Conservation (phyloP, 2,888 invertebrate species). For the Plebejus argus region DNA sequence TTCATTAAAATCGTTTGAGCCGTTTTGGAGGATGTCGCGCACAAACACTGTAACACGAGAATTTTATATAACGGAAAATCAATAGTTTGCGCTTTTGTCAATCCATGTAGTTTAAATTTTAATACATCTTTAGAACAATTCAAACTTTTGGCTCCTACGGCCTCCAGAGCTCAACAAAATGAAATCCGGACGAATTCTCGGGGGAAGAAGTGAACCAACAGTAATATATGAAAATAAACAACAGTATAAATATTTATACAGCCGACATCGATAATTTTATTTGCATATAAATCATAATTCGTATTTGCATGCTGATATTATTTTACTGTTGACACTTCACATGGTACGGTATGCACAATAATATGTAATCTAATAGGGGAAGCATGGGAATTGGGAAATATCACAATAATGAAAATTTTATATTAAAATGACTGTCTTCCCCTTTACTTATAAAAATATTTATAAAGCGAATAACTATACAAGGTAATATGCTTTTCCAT, state of each 20-base stretch:
- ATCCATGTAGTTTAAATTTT: not conserved
- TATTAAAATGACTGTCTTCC: too few relatives aligned
- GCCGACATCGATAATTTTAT: constrained; percentile 25
- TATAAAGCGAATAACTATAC: too few relatives aligned
- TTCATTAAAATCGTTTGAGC: too few relatives aligned
- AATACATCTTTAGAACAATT: not conserved
- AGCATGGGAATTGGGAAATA: not conserved
- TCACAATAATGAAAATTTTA: not conserved
- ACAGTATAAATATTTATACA: constrained; percentile 19
- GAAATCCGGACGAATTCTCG: not conserved
- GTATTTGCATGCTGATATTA: constrained; percentile 23
- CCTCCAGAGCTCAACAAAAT: not conserved
- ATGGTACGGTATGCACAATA: not conserved
- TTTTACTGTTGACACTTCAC: constrained; percentile 13
- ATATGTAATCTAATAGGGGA: not conserved
- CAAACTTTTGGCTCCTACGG: not conserved
- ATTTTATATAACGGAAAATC: too few relatives aligned
- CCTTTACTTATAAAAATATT: too few relatives aligned
- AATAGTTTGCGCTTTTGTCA: not conserved
- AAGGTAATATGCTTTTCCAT: too few relatives aligned
- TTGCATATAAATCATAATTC: constrained; percentile 29
- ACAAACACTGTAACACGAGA: too few relatives aligned
- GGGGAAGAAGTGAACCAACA: not conserved
- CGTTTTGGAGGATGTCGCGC: too few relatives aligned
- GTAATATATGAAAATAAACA: constrained; percentile 18